phyloP scores from a whole-genome alignment of 1,140 invertebrate species.

The Danaus plexippus region DNA sequence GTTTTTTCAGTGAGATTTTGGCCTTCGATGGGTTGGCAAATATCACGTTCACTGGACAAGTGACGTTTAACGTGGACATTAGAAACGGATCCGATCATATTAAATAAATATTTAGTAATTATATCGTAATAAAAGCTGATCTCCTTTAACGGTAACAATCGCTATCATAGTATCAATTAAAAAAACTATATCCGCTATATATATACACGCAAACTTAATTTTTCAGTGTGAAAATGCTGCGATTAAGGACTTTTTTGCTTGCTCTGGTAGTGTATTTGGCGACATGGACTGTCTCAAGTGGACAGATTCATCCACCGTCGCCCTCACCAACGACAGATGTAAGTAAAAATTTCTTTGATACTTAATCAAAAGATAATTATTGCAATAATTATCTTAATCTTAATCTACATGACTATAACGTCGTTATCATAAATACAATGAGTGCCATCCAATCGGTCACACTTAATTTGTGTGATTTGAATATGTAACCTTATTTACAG shows the following conservation, averaged over 20 bases:
- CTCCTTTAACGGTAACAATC: conserved; percentile 1
- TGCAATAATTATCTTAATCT: too few species aligned
- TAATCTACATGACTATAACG: too few species aligned
- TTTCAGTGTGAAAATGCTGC: conserved; percentile 47
- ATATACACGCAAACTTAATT: conserved; percentile 1
- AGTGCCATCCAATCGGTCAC: too few species aligned
- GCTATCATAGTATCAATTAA: not conserved
- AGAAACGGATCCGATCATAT: not conserved
- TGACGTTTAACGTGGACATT: conserved; percentile 13
- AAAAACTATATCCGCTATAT: conserved; percentile 2
- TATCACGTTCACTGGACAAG: conserved; percentile 23
- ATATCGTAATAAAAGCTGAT: not conserved
- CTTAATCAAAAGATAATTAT: too few species aligned
- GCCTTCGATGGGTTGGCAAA: conserved; percentile 19
- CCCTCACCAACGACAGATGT: conserved; percentile 37
- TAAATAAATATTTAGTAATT: not conserved
- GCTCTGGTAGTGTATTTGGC: conserved; percentile 33
- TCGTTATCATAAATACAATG: too few species aligned
- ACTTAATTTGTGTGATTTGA: too few species aligned
- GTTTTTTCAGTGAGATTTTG: conserved; percentile 13
- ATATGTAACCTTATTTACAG: too few species aligned
- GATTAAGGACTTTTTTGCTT: conserved; percentile 35
- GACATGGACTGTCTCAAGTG: conserved; percentile 37
- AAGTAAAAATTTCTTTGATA: conserved; percentile 15
- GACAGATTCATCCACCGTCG: conserved; percentile 32